phyloP scores from a whole-genome alignment of 2,113 vertebrate genomes.

The Nothocercus nigrocapillus region DNA sequence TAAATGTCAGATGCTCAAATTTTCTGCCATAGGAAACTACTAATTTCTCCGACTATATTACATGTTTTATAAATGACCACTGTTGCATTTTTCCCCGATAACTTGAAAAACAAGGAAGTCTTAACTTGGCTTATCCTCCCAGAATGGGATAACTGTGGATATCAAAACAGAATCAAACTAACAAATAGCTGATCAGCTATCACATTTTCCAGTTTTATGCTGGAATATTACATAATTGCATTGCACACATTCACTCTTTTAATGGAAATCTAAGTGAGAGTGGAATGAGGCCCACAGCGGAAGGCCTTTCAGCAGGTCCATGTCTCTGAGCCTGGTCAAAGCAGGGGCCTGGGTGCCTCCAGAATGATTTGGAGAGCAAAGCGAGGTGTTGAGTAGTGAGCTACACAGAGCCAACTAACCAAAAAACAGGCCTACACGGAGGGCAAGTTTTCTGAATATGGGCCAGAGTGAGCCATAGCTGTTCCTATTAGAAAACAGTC shows the following conservation, averaged over 20 bases:
- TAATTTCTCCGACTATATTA: background rate
- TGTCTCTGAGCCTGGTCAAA: background rate
- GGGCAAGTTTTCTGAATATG: background rate
- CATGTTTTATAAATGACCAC: background rate
- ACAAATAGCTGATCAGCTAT: background rate
- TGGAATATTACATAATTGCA: background rate
- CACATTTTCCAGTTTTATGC: background rate
- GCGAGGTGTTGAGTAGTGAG: background rate
- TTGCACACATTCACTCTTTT: background rate
- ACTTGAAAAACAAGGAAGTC: background rate
- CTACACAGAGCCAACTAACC: background rate
- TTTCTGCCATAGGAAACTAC: background rate
- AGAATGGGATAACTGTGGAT: background rate
- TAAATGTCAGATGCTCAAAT: background rate
- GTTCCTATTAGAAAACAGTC: background rate
- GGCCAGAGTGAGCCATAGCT: background rate
- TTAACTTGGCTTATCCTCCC: background rate
- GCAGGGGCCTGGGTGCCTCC: background rate
- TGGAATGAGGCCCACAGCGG: background rate
- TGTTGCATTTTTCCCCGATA: background rate
- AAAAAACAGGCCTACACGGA: background rate
- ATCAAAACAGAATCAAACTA: background rate
- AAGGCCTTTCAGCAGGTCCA: background rate
- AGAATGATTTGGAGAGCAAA: background rate
- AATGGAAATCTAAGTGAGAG: background rate